Percentiles rank a stretch among this genome's conserved stretches.
Evolutionary conservation across 2,888 invertebrate genomes (phyloP).

Genomic region (Lasius fuliginosus): DNA sequence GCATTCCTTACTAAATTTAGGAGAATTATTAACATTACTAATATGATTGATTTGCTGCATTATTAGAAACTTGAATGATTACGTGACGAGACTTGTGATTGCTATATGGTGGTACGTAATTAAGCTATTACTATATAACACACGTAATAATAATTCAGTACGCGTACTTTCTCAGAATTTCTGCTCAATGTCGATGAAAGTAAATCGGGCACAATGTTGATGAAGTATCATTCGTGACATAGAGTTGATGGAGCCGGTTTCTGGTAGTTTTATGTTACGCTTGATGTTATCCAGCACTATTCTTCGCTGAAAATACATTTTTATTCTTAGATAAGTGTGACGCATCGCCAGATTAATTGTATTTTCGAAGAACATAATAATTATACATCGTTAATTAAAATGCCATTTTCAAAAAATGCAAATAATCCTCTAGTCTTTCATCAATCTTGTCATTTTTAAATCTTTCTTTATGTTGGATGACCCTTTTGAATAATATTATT

Average conservation of each 20-base stretch:
- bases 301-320: constrained; percentile 1
- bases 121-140: constrained; percentile 6
- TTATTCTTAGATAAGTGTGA: background rate
- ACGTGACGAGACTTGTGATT: background rate
- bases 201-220: constrained; percentile 24
- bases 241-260: constrained; percentile 38
- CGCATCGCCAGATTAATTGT: background rate
- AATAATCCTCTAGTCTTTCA: background rate
- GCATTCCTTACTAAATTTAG: constrained; percentile 11
- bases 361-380: background rate
- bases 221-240: constrained; percentile 29
- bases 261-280: constrained; percentile 35
- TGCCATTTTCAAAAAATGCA: background rate
- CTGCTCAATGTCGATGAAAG: constrained; percentile 45
- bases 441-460: background rate
- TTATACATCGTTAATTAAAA: background rate
- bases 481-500: background rate
- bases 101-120: background rate
- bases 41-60: constrained; percentile 1
- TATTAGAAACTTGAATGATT: background rate
- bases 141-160: constrained; percentile 28
- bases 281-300: constrained; percentile 13
- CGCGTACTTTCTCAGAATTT: constrained; percentile 22
- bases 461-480: background rate
- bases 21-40: constrained; percentile 4